Conservation (phyloP, 2,113 vertebrate genomes). For the Dipodomys ordii region DNA sequence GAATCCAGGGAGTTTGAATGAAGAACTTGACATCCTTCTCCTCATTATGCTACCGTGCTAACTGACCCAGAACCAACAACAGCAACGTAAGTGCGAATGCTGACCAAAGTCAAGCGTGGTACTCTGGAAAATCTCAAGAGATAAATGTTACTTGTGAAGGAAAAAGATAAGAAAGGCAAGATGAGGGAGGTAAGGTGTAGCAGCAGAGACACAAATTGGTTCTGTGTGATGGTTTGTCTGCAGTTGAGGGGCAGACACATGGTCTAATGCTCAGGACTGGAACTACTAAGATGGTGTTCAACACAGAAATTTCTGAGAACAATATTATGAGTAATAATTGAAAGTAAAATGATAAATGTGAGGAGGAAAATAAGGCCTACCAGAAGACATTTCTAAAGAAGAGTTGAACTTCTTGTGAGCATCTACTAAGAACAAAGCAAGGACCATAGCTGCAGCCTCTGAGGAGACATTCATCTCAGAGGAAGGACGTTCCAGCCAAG, state of each 20-base stretch:
- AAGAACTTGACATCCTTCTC: background rate
- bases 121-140: background rate
- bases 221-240: background rate
- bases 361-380: background rate
- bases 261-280: background rate
- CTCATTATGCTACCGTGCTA: background rate
- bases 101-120: background rate
- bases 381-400: background rate
- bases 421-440: background rate
- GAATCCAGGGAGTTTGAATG: background rate
- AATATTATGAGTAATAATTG: background rate
- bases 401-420: background rate
- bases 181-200: background rate
- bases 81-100: background rate
- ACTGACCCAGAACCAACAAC: background rate
- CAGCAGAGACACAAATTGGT: background rate
- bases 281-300: background rate
- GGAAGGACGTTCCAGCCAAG: background rate
- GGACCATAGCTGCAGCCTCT: background rate
- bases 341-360: background rate
- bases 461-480: background rate
- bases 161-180: background rate
- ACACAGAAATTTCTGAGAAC: background rate
- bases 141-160: background rate
- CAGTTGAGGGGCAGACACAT: background rate